These are phyloP conservation scores for Temnothorax unifasciatus DNA, from an alignment of 2,888 invertebrate genomes.

Conservation along the genomic window DNA sequence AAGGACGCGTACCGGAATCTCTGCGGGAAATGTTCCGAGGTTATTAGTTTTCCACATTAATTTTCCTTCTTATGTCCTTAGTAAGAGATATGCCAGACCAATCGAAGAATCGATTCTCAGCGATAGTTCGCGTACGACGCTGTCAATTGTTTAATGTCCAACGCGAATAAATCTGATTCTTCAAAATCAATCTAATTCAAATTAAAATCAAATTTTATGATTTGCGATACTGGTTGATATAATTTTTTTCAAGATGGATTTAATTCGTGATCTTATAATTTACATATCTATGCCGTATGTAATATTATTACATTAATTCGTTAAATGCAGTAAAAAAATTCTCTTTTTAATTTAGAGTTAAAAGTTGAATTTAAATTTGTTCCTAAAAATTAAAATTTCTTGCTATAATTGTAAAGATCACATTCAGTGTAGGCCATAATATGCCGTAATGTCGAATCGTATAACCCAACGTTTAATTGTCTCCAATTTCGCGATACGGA, in stretches of 20 bases:
- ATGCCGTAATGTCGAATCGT: not conserved
- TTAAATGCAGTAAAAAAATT: not conserved
- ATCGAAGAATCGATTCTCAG: constrained; percentile 57
- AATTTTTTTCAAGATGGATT: not conserved
- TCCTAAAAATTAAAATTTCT: not conserved
- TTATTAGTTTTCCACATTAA: constrained; percentile 74
- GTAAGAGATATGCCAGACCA: constrained; percentile 15
- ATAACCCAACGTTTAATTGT: not conserved
- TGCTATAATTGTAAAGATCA: not conserved
- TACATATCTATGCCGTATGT: not conserved
- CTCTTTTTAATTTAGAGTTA: not conserved
- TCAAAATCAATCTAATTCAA: constrained; percentile 20
- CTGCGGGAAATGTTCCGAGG: constrained; percentile 69
- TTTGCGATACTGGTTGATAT: not conserved
- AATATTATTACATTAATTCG: not conserved
- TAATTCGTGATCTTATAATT: not conserved
- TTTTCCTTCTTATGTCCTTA: constrained; percentile 64
- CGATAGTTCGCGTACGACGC: constrained; percentile 22
- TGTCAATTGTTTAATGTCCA: constrained; percentile 1
- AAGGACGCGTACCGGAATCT: constrained; percentile 67
- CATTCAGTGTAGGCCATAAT: not conserved
- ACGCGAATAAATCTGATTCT: not conserved
- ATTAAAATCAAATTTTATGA: not conserved
- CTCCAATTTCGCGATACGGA: not conserved
- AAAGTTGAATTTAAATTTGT: not conserved